A percentile compares a stretch with the other conserved stretches of the same genome.
Conservation (phyloP, 2,113 vertebrate genomes). For the Azemiops feae region DNA sequence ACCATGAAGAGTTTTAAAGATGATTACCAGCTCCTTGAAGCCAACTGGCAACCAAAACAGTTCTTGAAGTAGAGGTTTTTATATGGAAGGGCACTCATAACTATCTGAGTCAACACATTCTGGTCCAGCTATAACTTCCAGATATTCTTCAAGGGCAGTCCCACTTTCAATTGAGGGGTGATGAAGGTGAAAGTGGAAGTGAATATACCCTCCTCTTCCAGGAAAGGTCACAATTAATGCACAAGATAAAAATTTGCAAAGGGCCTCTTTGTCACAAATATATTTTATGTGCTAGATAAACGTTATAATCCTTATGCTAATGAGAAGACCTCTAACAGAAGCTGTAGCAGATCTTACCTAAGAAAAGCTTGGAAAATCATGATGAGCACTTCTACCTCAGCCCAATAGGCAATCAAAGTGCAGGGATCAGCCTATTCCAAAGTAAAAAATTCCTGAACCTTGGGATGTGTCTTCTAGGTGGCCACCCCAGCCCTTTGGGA, state of each 20-base stretch:
- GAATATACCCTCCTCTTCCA: not conserved
- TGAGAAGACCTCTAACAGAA: not conserved
- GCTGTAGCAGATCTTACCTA: not conserved
- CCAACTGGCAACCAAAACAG: not conserved
- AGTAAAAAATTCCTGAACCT: not conserved
- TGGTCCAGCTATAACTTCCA: not conserved
- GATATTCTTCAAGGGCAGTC: not conserved
- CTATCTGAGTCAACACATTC: not conserved
- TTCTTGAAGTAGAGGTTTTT: not conserved
- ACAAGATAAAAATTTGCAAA: not conserved
- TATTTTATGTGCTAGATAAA: not conserved
- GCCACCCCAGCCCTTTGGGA: not conserved
- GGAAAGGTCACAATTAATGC: not conserved
- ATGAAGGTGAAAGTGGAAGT: not conserved
- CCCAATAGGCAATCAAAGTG: not conserved
- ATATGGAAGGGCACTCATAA: not conserved
- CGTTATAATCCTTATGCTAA: not conserved
- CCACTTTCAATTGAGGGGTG: not conserved
- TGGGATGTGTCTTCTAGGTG: not conserved
- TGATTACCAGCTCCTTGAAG: not conserved
- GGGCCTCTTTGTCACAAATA: not conserved
- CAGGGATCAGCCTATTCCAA: not conserved
- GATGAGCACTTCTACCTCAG: not conserved
- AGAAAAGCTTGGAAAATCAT: not conserved
- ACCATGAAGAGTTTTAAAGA: not conserved